A percentile compares a stretch with the other conserved stretches of the same genome.
Conservation (phyloP, 2,888 invertebrate species). For the Parelbella ahira region DNA sequence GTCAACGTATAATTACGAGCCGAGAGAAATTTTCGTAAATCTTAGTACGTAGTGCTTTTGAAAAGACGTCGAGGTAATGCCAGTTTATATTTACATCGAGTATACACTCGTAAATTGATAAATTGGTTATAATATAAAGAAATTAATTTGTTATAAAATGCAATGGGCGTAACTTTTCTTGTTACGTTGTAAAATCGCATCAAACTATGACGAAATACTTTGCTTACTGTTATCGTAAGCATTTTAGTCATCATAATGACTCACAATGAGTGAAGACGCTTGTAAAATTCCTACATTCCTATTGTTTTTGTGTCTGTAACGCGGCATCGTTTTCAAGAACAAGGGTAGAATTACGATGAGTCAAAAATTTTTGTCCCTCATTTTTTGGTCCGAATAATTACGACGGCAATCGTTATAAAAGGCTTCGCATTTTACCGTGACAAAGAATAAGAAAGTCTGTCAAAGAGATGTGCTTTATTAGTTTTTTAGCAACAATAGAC, state of each 20-base stretch:
- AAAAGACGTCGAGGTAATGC: too few species aligned
- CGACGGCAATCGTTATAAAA: constrained; percentile 51
- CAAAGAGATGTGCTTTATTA: constrained; percentile 27
- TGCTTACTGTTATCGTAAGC: constrained; percentile 13
- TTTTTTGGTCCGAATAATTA: constrained; percentile 55
- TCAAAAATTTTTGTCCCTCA: constrained; percentile 44
- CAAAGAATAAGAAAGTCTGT: constrained; percentile 39
- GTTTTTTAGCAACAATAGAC: not conserved
- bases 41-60: not conserved
- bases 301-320: constrained; percentile 33
- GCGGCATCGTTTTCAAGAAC: constrained; percentile 40
- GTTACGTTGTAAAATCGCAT: too few species aligned
- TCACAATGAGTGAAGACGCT: constrained; percentile 25
- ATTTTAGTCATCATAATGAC: constrained; percentile 22
- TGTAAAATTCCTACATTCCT: constrained; percentile 33
- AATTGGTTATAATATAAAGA: too few species aligned
- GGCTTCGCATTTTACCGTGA: constrained; percentile 47
- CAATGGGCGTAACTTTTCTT: too few species aligned
- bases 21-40: constrained; percentile 9
- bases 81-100: too few species aligned
- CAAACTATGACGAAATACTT: constrained; percentile 2
- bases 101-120: too few species aligned
- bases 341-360: constrained; percentile 46
- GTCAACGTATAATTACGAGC: constrained; percentile 5
- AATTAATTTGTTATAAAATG: too few species aligned